Base-by-base conservation (phyloP, 2,797 vertebrate species). In the Cossypha heuglini region DNA sequence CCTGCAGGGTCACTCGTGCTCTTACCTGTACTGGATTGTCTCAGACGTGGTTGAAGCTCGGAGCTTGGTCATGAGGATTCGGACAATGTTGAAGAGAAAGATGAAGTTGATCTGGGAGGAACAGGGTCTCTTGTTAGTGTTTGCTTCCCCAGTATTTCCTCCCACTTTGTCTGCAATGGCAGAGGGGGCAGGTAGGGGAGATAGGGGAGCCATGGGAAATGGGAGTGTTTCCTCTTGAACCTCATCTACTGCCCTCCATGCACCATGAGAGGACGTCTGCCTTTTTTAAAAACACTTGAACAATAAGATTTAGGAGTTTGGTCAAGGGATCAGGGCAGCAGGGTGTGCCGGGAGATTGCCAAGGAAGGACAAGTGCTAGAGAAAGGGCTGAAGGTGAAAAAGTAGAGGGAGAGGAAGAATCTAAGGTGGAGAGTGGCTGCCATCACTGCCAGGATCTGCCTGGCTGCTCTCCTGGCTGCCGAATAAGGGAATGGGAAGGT, bases 11-110 rank as follows among this genome's bases (percentile, higher is more conserved):
- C 0, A 0, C 13, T 69, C 26, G 5, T 0, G 3, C 25, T 51
- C 57, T 83, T 96, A 99, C 99, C 99, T 99, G 98, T 99, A 99
- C 95, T 99, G 99, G 91, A 99, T 99, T 0, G 99, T 99, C 97
- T 99, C 99, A 0, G 99, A 99, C 0, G 99, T 99, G 86, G 99
- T 99, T 5, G 99, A 99, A 11, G 99, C 99, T 92, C 99, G 98
- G 67, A 99, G 98, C 93, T 99, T 99, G 5, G 99, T 99, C 99
- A 99, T 99, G 63, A 99, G 98, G 95, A 99, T 99, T 75, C 99
- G 98, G 87, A 99, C 99, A 1, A 99, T 99, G 97, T 99, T 99
- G 97, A 99, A 99, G 55, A 99, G 98, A 98, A 99, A 99, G 93
- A 99, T 99, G 88, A 99, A 99, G 82, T 99, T 99, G 95, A 99